Base-by-base conservation (phyloP, 2,797 vertebrate genomes). In the Etheostoma nigrum region DNA sequence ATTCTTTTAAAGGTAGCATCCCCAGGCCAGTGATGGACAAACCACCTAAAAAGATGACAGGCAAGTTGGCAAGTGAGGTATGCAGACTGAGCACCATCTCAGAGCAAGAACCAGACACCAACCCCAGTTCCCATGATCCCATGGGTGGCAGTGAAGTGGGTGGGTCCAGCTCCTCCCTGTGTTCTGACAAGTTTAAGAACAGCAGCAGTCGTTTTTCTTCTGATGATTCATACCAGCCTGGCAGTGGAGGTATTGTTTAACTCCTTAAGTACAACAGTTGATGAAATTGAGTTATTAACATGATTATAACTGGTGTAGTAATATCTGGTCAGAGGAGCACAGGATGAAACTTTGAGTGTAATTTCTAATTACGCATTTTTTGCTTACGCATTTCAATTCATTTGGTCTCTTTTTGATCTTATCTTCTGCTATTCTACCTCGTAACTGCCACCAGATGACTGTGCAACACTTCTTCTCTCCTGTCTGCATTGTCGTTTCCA, bases 401-500 rank as follows among this genome's bases (percentile, higher is more conserved):
- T 9, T 11, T 33, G 47, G 1, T 9, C 3, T 64, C 11, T n/a
- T 12, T 33, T 45, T 40, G 27, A 45, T 47, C 4, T 52, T 33
- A 6, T 52, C 2, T 18, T 63, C n/a, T 19, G 42, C 33, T 25
- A 0, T 19, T 48, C 51, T 44, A 2, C n/a, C 57, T 12, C n/a
- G 47, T 71, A 40, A 15, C 25, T 13, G 27, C 27, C 67, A 45
- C 75, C 93, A 98, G 96, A 97, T 82, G 96, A 96, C 88, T 97
- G 96, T 0, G 97, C 97, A 9, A 93, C 95, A 3, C 93, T 97
- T 36, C 92, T 97, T 81, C 95, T 97, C 83, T 90, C 96, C 88
- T 97, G 97, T 78, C 95, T 97, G 69, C 95, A 96, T 81, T 97
- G 97, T 91, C 95, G 95, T 0, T 97, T 97, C 92, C 93, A 91